Conservation (phyloP, 2,797 vertebrate genomes). For the Rallus crepitans region DNA sequence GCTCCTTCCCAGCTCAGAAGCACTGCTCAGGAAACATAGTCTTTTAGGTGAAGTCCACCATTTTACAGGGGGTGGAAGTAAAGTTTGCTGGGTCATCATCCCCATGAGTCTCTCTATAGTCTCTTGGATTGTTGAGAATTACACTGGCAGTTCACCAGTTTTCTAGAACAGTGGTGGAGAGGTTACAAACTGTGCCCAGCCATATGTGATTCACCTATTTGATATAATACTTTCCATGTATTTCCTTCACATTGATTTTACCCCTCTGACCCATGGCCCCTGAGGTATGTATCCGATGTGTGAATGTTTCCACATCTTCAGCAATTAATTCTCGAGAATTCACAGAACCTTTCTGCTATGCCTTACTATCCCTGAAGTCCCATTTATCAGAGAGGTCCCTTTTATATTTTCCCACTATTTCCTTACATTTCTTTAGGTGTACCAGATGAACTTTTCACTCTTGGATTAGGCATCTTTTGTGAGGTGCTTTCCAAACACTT, state of each 20-base stretch:
- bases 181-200: neutral
- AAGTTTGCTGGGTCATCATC: neutral
- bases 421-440: neutral
- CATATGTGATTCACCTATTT: neutral
- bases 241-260: neutral
- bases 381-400: neutral
- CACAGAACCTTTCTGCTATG: neutral
- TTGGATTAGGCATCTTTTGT: neutral
- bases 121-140: neutral
- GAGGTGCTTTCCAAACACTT: neutral
- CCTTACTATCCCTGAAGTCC: neutral
- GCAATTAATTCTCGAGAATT: neutral
- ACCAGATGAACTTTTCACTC: neutral
- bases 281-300: neutral
- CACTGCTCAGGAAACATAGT: neutral
- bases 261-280: neutral
- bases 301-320: neutral
- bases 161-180: accelerated
- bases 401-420: neutral
- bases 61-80: neutral
- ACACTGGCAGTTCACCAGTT: neutral
- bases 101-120: neutral
- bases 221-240: neutral
- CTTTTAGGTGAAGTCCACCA: neutral
- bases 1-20: neutral